These are phyloP conservation scores for Xanthia togata DNA, from an alignment of 2,888 invertebrate species.

Conservation along the genomic window DNA sequence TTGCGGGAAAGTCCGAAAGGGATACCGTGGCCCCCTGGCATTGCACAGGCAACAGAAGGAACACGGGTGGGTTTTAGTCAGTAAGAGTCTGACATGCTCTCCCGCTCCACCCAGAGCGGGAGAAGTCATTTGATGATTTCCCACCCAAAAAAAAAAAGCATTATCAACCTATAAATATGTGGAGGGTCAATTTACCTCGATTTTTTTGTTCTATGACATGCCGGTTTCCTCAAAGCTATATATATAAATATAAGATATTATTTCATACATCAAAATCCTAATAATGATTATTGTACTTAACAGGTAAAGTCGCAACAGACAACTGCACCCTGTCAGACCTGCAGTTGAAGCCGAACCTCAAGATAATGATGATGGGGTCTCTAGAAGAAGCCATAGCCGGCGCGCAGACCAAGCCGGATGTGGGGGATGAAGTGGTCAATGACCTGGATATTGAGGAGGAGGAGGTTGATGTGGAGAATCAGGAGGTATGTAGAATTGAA, in stretches of 20 bases:
- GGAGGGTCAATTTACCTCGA: too few relatives aligned
- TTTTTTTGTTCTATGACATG: too few relatives aligned
- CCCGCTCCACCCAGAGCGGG: too few relatives aligned
- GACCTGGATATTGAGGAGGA: conserved; percentile 98
- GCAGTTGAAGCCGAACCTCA: conserved; percentile 96
- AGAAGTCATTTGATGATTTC: too few relatives aligned
- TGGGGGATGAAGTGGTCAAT: conserved; percentile 96
- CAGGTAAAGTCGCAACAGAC: conserved; percentile 96
- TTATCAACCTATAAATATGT: too few relatives aligned
- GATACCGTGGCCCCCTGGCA: too few relatives aligned
- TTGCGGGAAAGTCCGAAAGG: too few relatives aligned
- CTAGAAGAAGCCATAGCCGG: conserved; percentile 97
- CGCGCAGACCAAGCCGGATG: conserved; percentile 94
- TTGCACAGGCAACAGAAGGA: too few relatives aligned
- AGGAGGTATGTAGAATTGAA: conserved; percentile 77
- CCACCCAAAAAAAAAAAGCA: too few relatives aligned
- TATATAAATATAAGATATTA: not conserved
- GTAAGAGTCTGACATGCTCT: too few relatives aligned
- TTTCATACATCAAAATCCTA: not conserved
- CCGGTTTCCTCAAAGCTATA: too few relatives aligned
- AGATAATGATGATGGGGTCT: conserved; percentile 99
- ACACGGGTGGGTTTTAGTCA: too few relatives aligned
- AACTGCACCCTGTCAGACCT: conserved; percentile 93
- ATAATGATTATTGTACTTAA: not conserved
- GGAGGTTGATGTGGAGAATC: conserved; percentile 91